These are phyloP conservation scores for Acanthopagrus latus DNA, from an alignment of 2,797 vertebrate genomes.

Conservation along the genomic window DNA sequence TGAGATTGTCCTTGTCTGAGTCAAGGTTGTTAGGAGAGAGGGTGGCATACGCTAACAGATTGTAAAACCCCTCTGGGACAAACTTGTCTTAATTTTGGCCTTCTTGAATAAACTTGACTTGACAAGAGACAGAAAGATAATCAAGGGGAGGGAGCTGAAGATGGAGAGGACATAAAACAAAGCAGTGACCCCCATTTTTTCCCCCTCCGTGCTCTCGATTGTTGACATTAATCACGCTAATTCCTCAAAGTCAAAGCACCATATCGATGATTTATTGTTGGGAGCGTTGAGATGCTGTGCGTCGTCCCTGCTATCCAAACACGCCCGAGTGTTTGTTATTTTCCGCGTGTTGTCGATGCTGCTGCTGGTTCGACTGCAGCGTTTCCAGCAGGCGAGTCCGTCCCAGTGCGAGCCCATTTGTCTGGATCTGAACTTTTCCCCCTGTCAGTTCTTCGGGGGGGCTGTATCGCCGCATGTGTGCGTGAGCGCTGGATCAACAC, in stretches of 20 bases:
- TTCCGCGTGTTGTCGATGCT: not conserved
- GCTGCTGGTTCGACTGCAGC: slow-evolving; percentile 16
- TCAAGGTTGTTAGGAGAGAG: not conserved
- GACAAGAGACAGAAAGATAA: slow-evolving; percentile 2
- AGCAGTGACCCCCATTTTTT: slow-evolving; percentile 23
- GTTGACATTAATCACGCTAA: slow-evolving; percentile 25
- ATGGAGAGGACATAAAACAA: slow-evolving; percentile 21
- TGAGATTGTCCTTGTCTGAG: not conserved
- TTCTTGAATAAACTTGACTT: slow-evolving; percentile 31
- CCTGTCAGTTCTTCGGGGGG: slow-evolving; percentile 4
- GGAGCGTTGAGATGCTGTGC: slow-evolving; percentile 2
- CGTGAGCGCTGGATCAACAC: slow-evolving; percentile 21
- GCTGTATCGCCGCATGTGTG: slow-evolving; percentile 14
- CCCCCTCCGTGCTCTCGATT: not conserved
- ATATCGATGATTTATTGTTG: slow-evolving; percentile 25
- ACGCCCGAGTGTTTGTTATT: slow-evolving; percentile 16
- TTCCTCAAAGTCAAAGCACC: slow-evolving; percentile 9
- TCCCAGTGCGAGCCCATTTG: slow-evolving; percentile 41
- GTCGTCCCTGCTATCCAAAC: not conserved
- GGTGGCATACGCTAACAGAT: not conserved
- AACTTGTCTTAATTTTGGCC: slow-evolving; percentile 12
- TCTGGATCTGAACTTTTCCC: slow-evolving; percentile 60
- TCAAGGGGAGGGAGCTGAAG: not conserved
- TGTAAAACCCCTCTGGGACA: slow-evolving; percentile 2
- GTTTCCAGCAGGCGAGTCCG: slow-evolving; percentile 18